phyloP scores from a whole-genome alignment of 2,888 invertebrate genomes.

The Habrosyne pyritoides region DNA sequence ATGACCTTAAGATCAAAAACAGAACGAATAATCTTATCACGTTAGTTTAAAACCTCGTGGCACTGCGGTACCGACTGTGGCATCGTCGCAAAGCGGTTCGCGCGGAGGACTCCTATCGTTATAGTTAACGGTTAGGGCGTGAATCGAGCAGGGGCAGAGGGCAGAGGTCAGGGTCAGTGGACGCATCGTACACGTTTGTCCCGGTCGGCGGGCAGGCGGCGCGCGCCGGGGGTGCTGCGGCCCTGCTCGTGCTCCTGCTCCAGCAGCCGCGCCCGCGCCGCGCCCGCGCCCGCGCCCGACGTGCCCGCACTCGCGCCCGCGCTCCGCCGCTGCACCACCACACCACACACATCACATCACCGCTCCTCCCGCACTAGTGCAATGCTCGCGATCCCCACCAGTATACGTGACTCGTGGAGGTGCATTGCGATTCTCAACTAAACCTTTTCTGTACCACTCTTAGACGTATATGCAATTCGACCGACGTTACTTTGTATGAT shows the following conservation, averaged over 20 bases:
- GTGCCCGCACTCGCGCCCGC: slow-evolving; percentile 24
- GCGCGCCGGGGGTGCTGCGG: slow-evolving; percentile 78
- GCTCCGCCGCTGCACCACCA: slow-evolving; percentile 50
- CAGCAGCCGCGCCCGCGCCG: slow-evolving; percentile 74
- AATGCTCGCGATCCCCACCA: not conserved
- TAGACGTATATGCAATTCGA: no score
- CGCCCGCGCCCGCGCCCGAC: slow-evolving; percentile 31
- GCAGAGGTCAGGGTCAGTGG: slow-evolving; percentile 7
- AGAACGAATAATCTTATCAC: no score
- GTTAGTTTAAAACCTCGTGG: not conserved
- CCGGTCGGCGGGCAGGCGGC: slow-evolving; percentile 46
- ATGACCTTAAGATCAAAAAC: no score
- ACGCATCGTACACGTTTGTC: slow-evolving; percentile 45
- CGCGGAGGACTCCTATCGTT: not conserved
- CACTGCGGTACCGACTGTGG: not conserved
- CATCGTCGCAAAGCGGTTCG: not conserved
- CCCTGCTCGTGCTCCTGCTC: slow-evolving; percentile 79
- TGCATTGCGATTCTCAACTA: not conserved
- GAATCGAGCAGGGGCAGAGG: not conserved
- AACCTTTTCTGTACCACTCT: not conserved
- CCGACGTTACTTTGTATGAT: no score
- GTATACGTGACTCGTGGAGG: not conserved
- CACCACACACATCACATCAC: slow-evolving; percentile 43
- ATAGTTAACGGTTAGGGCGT: not conserved
- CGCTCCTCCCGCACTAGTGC: slow-evolving; percentile 13